Evolutionary conservation across 1,140 invertebrate species (phyloP).

Genomic region (Pogonomyrmex californicus): DNA sequence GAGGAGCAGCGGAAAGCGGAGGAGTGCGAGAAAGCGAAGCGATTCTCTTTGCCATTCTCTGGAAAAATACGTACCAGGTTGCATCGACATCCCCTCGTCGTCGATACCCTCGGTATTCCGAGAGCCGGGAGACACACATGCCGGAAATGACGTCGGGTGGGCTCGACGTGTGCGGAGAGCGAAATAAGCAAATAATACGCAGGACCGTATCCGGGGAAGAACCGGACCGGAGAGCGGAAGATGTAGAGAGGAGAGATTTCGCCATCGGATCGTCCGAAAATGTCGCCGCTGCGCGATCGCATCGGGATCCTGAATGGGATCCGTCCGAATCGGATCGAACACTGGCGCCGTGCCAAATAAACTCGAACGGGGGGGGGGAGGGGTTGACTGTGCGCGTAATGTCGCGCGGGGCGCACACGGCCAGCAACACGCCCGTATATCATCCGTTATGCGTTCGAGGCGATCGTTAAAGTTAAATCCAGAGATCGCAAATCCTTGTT

Average conservation of each 20-base stretch:
- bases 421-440: constrained; percentile 64
- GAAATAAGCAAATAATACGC: constrained; percentile 76
- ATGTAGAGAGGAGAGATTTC: constrained; percentile 33
- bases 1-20: constrained; percentile 46
- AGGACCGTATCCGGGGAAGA: constrained; percentile 51
- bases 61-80: constrained; percentile 42
- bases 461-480: constrained; percentile 73
- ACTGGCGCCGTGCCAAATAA: constrained; percentile 74
- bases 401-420: not conserved
- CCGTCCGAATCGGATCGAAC: constrained; percentile 56
- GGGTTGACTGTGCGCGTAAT: constrained; percentile 40
- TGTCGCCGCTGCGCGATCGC: constrained; percentile 69
- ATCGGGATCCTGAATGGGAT: constrained; percentile 58
- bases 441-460: constrained; percentile 37
- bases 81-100: constrained; percentile 13
- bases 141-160: constrained; percentile 58
- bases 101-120: constrained; percentile 22
- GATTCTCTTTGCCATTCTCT: constrained; percentile 34
- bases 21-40: not conserved
- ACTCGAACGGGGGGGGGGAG: constrained; percentile 44
- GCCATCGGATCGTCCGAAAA: constrained; percentile 75
- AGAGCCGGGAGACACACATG: constrained; percentile 55
- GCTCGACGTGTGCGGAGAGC: constrained; percentile 76
- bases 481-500: constrained; percentile 40
- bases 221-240: constrained; percentile 20